Evolutionary conservation across 2,888 invertebrate species (phyloP).

Genomic region (Drosophila paramelanica): DNA sequence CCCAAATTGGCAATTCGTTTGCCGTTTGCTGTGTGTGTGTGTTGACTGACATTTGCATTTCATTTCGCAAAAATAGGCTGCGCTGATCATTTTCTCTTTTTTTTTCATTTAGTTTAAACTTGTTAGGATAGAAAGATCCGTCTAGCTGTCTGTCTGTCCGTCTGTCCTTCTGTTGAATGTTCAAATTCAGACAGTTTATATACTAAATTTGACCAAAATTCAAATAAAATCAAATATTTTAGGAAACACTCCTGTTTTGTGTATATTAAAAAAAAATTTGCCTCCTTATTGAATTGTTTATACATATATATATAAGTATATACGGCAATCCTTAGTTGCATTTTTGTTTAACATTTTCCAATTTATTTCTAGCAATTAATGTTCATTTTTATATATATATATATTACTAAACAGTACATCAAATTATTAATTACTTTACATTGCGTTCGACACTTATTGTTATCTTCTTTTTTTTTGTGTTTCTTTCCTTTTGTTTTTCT

Average conservation of each 20-base stretch:
- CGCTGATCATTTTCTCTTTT: conserved; percentile 66
- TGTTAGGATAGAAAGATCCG: too few relatives aligned
- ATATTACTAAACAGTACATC: conserved; percentile 67
- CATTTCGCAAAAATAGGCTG: conserved; percentile 63
- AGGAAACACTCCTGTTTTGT: too few relatives aligned
- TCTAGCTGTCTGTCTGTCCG: too few relatives aligned
- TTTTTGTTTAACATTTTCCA: conserved; percentile 58
- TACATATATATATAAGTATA: too few relatives aligned
- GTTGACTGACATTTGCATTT: conserved; percentile 59
- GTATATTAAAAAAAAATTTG: too few relatives aligned
- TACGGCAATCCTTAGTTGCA: neutral
- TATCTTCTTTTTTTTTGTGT: neutral
- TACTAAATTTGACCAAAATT: too few relatives aligned
- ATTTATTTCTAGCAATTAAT: conserved; percentile 63
- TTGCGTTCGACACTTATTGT: conserved; percentile 35
- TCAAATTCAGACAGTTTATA: too few relatives aligned
- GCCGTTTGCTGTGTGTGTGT: neutral
- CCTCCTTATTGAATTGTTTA: too few relatives aligned
- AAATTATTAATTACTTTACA: conserved; percentile 39
- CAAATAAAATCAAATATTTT: too few relatives aligned
- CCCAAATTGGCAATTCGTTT: conserved; percentile 44
- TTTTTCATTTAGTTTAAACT: neutral
- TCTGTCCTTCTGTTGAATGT: too few relatives aligned
- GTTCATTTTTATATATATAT: conserved; percentile 15
- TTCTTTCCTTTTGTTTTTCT: neutral